Base-by-base conservation (phyloP, 1,140 invertebrate genomes). In the Belonocnema kinseyi region DNA sequence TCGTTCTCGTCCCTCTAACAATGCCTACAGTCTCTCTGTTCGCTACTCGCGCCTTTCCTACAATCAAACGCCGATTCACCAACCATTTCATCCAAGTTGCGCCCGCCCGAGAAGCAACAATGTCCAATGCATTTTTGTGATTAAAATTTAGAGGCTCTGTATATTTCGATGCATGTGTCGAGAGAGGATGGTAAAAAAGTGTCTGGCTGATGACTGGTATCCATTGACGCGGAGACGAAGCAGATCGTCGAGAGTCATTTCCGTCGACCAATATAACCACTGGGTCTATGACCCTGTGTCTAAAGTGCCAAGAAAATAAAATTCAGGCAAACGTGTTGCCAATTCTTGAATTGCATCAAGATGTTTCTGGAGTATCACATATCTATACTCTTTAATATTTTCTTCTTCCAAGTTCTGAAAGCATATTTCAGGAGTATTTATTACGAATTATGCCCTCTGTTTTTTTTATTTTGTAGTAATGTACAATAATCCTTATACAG, bases 81-180 rank as follows among this genome's bases (percentile, higher is more conserved):
- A 79, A 61, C 70, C 52, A 19, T 53, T 83, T 80, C 77, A 74
- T 79, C 79, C 77, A 73, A 58, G 21, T 33, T 66, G 66, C 80
- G 76, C 77, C 81, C 79, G 80, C 54, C 82, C 75, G 77, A 75
- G 56, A 33, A 70, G 73, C 52, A 82, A 88, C 87, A 88, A 86
- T 87, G 78, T 73, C 77, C 85, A 84, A 87, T 85, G 82, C 88
- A 88, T 89, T 88, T 89, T 88, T 85, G 78, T 87, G 87, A 89
- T 89, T 89, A 89, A 88, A 89, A 87, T 87, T 86, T 88, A 86
- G 78, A 82, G 75, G 79, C 79, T 72, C 21, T 21, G 52, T 56
- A 52, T 66, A 13, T 40, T 4, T 66, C 33, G 26, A 33, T 61
- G 21, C 21, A 61, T 66, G 46, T 72, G 76, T 78, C 75, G 74